These are phyloP conservation scores for Bettongia penicillata DNA, from an alignment of 2,113 vertebrate genomes.

Conservation along the genomic window DNA sequence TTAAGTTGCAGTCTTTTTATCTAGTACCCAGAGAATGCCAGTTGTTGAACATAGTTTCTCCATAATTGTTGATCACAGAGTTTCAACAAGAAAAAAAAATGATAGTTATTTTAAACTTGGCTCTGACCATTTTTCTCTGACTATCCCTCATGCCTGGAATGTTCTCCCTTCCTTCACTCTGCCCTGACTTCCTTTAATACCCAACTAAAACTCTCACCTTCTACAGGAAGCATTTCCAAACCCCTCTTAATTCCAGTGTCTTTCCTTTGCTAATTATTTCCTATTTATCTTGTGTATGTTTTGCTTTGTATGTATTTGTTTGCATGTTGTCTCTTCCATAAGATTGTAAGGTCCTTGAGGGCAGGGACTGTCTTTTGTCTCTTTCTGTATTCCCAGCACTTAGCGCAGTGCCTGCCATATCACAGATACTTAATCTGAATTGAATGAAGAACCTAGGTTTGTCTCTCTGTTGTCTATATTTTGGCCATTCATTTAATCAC, in stretches of 20 bases:
- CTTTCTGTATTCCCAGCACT: no score
- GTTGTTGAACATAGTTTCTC: slow-evolving; percentile 76
- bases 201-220: not conserved
- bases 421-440: not conserved
- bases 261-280: not conserved
- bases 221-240: not conserved
- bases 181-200: not conserved
- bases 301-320: no score
- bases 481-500: not conserved
- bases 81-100: slow-evolving; percentile 77
- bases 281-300: not conserved
- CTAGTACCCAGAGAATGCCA: slow-evolving; percentile 77
- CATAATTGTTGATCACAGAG: slow-evolving; percentile 74
- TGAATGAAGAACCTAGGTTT: not conserved
- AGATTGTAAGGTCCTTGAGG: not conserved
- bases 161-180: not conserved
- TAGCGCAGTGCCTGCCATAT: not conserved
- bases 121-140: not conserved
- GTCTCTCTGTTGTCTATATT: not conserved
- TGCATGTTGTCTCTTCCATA: not conserved
- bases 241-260: not conserved
- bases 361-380: not conserved
- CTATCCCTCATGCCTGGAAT: not conserved
- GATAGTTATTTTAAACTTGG: not conserved
- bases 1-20: slow-evolving; percentile 77